Percentiles rank a stretch among this genome's conserved stretches.
Evolutionary conservation across 2,797 vertebrate species (phyloP).

Genomic region (Tapirus indicus): DNA sequence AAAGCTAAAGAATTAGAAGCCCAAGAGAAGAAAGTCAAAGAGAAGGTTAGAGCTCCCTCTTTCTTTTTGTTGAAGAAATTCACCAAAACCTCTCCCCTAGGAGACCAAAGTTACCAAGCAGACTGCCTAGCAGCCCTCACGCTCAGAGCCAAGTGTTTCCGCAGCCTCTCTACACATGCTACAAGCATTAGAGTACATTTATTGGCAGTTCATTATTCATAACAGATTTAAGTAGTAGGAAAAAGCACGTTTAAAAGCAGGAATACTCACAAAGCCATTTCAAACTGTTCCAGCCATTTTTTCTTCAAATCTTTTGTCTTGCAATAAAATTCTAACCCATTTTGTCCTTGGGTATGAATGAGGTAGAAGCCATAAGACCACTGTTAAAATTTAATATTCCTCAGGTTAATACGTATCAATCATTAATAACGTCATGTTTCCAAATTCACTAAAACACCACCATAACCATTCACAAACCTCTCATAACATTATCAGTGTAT

Average conservation of each 20-base stretch:
- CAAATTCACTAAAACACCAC: not conserved
- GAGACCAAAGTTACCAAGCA: not conserved
- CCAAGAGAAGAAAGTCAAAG: slow-evolving; percentile 57
- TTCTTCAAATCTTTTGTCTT: slow-evolving; percentile 99
- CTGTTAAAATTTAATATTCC: slow-evolving; percentile 88
- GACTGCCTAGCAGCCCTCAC: fast-evolving
- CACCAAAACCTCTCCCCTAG: not conserved
- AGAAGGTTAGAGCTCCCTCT: slow-evolving; percentile 87
- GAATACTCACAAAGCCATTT: slow-evolving; percentile 98
- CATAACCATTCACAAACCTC: not conserved
- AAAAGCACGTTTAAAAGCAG: slow-evolving; percentile 50
- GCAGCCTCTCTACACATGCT: not conserved
- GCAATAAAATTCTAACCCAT: slow-evolving; percentile 98
- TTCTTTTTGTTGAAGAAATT: slow-evolving; percentile 78
- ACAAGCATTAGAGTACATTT: not conserved
- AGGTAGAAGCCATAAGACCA: slow-evolving; percentile 99
- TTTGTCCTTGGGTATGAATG: slow-evolving; percentile 98
- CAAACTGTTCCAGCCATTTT: slow-evolving; percentile 99
- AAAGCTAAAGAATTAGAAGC: slow-evolving; percentile 64
- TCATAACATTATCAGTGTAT: not conserved
- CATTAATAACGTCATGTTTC: fast-evolving
- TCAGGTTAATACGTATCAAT: slow-evolving; percentile 74
- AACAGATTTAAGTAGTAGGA: not conserved
- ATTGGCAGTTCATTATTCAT: not conserved
- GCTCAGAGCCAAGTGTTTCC: not conserved